Evolutionary conservation across 1,140 invertebrate genomes (phyloP).

Genomic region (Drosophila tropicalis): DNA sequence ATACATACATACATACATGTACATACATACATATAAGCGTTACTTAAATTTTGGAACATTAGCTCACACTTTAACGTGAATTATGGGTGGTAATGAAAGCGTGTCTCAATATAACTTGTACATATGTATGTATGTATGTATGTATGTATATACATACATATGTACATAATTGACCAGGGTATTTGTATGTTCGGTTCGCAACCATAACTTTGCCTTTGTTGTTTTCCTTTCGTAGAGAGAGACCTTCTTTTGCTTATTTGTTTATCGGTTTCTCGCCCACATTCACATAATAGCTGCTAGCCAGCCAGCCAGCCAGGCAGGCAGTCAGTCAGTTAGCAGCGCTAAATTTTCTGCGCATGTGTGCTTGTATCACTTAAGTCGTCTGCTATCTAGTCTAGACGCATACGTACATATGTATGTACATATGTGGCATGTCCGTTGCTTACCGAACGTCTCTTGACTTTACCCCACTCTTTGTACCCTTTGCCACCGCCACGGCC

Average conservation of each 20-base stretch:
- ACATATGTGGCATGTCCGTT: conserved; percentile 25
- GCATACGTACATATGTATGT: conserved; percentile 33
- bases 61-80: too few species aligned
- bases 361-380: conserved; percentile 78
- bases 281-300: conserved; percentile 33
- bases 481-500: background rate
- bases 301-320: conserved; percentile 17
- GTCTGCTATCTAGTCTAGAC: conserved; percentile 81
- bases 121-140: too few species aligned
- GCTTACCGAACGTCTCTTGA: background rate
- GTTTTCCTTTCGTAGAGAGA: conserved; percentile 8
- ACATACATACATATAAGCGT: too few species aligned
- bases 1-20: background rate
- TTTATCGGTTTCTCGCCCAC: conserved; percentile 55
- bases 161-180: conserved; percentile 18
- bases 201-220: background rate
- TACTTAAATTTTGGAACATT: too few species aligned
- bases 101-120: background rate
- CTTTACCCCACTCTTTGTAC: background rate
- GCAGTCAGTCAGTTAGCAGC: conserved; percentile 16
- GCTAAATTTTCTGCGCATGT: conserved; percentile 60
- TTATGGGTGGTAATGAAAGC: too few species aligned
- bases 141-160: too few species aligned
- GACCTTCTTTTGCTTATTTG: conserved; percentile 36
- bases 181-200: background rate